These are phyloP conservation scores for Panurus biarmicus DNA, from an alignment of 2,113 vertebrate genomes.

Conservation along the genomic window DNA sequence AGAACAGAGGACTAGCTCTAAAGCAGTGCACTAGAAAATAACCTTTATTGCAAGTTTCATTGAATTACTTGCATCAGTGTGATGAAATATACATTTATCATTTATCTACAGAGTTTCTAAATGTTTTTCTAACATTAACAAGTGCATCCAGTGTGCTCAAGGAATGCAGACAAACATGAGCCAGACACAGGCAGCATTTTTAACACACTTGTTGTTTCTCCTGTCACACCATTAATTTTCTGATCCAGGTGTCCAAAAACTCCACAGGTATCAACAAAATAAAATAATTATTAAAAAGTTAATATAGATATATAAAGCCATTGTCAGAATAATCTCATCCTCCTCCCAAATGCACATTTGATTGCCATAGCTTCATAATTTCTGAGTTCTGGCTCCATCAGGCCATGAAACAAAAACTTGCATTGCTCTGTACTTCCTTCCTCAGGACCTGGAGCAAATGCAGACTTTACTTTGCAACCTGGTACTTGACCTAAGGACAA, in stretches of 20 bases:
- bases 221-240: not conserved
- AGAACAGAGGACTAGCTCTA: not conserved
- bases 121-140: not conserved
- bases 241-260: not conserved
- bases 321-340: not conserved
- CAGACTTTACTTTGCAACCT: not conserved
- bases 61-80: not conserved
- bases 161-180: not conserved
- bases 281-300: no score
- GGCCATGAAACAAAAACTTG: not conserved
- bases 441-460: not conserved
- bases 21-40: not conserved
- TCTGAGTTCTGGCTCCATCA: not conserved
- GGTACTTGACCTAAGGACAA: not conserved
- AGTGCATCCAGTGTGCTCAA: not conserved
- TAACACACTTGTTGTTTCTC: not conserved
- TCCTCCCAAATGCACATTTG: not conserved
- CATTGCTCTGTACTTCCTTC: not conserved
- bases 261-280: not conserved
- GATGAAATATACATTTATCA: not conserved
- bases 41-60: not conserved
- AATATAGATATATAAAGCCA: not conserved
- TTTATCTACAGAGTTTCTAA: not conserved
- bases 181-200: accelerated
- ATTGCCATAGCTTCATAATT: not conserved